Base-by-base conservation (phyloP, 2,797 vertebrate species). In the Malacoraja senta region DNA sequence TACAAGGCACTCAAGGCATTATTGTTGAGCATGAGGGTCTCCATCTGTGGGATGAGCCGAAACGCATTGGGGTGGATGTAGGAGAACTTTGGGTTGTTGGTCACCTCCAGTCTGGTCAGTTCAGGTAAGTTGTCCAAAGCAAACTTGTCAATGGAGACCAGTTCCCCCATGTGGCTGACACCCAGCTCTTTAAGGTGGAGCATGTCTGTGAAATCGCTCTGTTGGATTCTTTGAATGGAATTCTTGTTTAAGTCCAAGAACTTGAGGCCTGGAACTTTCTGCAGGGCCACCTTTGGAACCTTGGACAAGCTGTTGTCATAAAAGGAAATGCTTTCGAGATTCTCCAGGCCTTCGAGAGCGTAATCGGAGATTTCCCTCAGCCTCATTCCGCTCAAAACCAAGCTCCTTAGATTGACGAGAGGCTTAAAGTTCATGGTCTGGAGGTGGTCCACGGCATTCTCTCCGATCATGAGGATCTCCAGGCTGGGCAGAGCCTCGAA, bases 161-260 rank as follows among this genome's bases (percentile, higher is more conserved):
- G 95, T 94, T 99, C 98, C 79, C 98, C 98, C 98, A 99, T 99
- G 96, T 98, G 99, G 96, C 98, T 99, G 93, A 99, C 97, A 68
- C 99, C 99, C 1, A 99, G 97, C 95, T 99, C 99, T 94, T 99
- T 99, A 93, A 99, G 97, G 94, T 99, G 98, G 91, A 97, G 94
- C 98, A 99, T 99, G 94, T 99, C 97, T 19, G 95, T 95, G 93
- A 99, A 99, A 95, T 99, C 98, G 1, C 98, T 98, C 0, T 97
- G 97, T 93, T 97, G 97, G 0, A 99, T 97, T 93, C 98, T 96
- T 95, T 97, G 97, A 93, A 99, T 96, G 0, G 96, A 98, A 95
- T 99, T 99, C 95, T 99, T 99, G 95, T 99, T 99, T 72, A 99
- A 97, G 93, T 99, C 99, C 2, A 99, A 96, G 95, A 99, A 99